phyloP scores from a whole-genome alignment of 1,140 invertebrate genomes.

The Ips nitidus region DNA sequence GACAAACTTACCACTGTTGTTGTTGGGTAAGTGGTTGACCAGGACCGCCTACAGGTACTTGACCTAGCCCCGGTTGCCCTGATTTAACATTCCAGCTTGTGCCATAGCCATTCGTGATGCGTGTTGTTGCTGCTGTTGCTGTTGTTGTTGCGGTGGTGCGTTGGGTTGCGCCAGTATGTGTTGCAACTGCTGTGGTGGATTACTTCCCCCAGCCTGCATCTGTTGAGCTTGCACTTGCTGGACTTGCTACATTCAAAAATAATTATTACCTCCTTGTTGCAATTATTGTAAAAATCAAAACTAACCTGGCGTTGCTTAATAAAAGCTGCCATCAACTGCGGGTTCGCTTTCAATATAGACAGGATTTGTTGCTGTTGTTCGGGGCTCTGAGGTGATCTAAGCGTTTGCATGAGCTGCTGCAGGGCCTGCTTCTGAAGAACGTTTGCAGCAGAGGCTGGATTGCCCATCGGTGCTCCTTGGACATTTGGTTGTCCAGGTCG shows the following conservation, averaged over 20 bases:
- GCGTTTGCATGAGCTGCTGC: constrained; percentile 85
- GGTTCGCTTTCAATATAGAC: constrained; percentile 91
- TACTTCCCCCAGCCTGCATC: constrained; percentile 45
- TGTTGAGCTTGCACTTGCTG: constrained; percentile 44
- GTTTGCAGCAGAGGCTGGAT: constrained; percentile 40
- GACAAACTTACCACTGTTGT: constrained; percentile 53
- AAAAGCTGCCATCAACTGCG: constrained; percentile 94
- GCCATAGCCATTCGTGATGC: constrained; percentile 44
- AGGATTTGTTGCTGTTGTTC: constrained; percentile 93
- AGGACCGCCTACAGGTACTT: constrained; percentile 49
- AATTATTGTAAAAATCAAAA: constrained; percentile 53
- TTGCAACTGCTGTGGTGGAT: constrained; percentile 53
- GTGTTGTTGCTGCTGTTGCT: constrained; percentile 43
- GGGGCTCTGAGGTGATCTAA: constrained; percentile 84
- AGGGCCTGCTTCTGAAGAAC: constrained; percentile 75
- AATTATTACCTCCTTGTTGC: not conserved
- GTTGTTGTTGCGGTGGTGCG: constrained; percentile 47
- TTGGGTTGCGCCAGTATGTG: constrained; percentile 60
- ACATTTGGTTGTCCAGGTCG: constrained; percentile 47
- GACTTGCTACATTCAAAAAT: not conserved
- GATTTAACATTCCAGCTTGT: constrained; percentile 55
- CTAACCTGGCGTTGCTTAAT: constrained; percentile 77
- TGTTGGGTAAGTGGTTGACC: constrained; percentile 54
- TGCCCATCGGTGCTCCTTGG: constrained; percentile 38
- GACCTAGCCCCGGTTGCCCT: constrained; percentile 50